phyloP scores from a whole-genome alignment of 1,140 invertebrate genomes.

The Metopolophium dirhodum region DNA sequence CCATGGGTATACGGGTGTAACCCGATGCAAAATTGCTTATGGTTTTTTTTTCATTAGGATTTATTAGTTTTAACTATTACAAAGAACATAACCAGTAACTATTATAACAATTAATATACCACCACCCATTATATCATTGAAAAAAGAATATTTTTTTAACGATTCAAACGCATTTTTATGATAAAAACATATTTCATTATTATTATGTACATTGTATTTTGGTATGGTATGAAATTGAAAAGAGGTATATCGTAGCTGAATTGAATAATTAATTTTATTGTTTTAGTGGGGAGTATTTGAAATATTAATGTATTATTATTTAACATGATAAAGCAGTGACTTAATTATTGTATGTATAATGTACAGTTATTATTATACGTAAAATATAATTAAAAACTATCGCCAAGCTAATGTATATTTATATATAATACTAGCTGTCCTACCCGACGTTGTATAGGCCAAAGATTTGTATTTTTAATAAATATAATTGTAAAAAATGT shows the following conservation, averaged over 20 bases:
- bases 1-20: constrained; percentile 50
- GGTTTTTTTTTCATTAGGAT: constrained; percentile 52
- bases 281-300: not conserved
- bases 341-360: too few species aligned
- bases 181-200: not conserved
- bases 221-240: not conserved
- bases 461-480: too few species aligned
- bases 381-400: too few species aligned
- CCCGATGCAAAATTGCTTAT: constrained; percentile 51
- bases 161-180: not conserved
- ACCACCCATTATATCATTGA: not conserved
- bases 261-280: not conserved
- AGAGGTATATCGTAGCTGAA: not conserved
- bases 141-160: constrained; percentile 1
- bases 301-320: too few species aligned
- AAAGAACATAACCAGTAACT: not conserved
- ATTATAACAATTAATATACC: not conserved
- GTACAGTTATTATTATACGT: too few species aligned
- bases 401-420: too few species aligned
- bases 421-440: too few species aligned
- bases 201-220: not conserved
- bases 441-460: too few species aligned
- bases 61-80: constrained; percentile 38
- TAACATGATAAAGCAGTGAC: too few species aligned
- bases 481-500: too few species aligned